Conservation (phyloP, 2,797 vertebrate species). For the Neosilurus mollespiculum region DNA sequence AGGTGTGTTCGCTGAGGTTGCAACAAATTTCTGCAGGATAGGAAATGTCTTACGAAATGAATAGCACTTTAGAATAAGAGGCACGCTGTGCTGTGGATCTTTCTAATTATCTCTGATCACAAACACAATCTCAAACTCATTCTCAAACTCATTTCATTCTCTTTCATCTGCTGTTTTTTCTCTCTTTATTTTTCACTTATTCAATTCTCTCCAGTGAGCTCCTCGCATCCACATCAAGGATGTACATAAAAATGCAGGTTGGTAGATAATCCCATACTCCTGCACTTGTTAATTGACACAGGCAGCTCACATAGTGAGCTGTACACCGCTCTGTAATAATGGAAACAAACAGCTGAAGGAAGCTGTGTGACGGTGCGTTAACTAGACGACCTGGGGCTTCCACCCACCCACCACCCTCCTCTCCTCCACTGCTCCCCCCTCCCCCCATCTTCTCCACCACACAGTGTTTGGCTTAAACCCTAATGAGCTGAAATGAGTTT, state of each 20-base stretch:
- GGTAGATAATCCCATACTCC: constrained; percentile 21
- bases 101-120: constrained; percentile 20
- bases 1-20: constrained; percentile 6
- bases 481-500: constrained; percentile 64
- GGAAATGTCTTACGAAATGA: constrained; percentile 31
- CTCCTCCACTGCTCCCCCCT: background rate
- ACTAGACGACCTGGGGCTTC: constrained; percentile 28
- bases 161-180: background rate
- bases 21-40: constrained; percentile 14
- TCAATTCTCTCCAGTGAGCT: constrained; percentile 5
- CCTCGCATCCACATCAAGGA: constrained; percentile 7
- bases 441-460: background rate
- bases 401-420: background rate
- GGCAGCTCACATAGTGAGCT: constrained; percentile 33
- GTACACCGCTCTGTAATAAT: constrained; percentile 26
- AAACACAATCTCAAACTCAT: constrained; percentile 18
- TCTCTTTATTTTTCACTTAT: constrained; percentile 11
- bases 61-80: constrained; percentile 29
- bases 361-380: constrained; percentile 33
- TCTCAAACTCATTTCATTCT: constrained; percentile 22
- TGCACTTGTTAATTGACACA: constrained; percentile 31
- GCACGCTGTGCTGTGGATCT: constrained; percentile 4
- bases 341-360: constrained; percentile 45
- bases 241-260: constrained; percentile 16
- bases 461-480: constrained; percentile 46